Evolutionary conservation across 2,113 vertebrate species (phyloP).

Genomic region (Damaliscus lunatus): DNA sequence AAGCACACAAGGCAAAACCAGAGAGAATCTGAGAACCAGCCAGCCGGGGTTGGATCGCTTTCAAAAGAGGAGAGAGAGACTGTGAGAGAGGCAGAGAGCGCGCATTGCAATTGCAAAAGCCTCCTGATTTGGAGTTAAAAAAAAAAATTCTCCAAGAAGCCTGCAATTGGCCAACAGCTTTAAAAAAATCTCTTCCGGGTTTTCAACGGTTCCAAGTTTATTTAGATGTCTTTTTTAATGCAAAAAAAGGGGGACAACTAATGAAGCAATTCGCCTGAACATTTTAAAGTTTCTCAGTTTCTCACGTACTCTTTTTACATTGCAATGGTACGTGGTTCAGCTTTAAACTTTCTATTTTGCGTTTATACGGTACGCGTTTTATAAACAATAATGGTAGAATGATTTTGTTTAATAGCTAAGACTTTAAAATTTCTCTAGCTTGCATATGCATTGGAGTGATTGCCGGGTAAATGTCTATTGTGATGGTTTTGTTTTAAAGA

Average conservation of each 20-base stretch:
- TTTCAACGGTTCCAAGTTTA: conserved; percentile 80
- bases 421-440: conserved; percentile 66
- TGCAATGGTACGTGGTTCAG: conserved; percentile 80
- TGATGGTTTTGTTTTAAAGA: conserved; percentile 64
- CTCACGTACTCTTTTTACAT: conserved; percentile 78
- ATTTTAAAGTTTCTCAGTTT: conserved; percentile 85
- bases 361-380: conserved; percentile 61
- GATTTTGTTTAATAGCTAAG: conserved; percentile 61
- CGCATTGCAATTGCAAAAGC: conserved; percentile 62
- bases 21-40: conserved; percentile 74
- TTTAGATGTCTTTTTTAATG: conserved; percentile 58
- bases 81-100: conserved; percentile 9
- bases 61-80: conserved; percentile 66
- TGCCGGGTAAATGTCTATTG: conserved; percentile 64
- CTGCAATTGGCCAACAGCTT: conserved; percentile 75
- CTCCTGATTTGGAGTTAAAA: conserved; percentile 70
- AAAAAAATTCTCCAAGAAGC: conserved; percentile 68
- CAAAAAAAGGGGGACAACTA: conserved; percentile 65
- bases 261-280: conserved; percentile 76
- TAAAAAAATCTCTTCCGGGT: conserved; percentile 77
- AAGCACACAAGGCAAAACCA: conserved; percentile 71
- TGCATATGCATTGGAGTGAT: conserved; percentile 63
- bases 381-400: conserved; percentile 58
- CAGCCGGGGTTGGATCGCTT: conserved; percentile 72
- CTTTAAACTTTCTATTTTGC: conserved; percentile 73